Percentiles rank a stretch among this genome's conserved stretches.
phyloP scores from a whole-genome alignment of 1,140 invertebrate genomes.

The Lamellibrachia luymesi region DNA sequence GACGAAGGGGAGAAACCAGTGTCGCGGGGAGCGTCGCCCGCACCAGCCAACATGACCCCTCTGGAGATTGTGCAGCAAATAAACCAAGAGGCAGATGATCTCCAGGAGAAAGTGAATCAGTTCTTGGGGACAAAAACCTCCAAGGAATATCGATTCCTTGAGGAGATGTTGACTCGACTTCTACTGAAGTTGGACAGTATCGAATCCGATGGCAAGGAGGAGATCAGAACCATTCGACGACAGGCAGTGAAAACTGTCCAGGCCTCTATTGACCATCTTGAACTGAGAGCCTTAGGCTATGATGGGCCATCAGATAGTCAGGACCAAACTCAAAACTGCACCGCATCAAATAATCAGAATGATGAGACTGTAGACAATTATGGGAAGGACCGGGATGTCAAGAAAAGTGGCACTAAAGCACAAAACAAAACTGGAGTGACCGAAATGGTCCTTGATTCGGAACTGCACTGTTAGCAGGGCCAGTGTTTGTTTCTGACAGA shows the following conservation, averaged over 20 bases:
- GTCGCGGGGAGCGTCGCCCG: slow-evolving; percentile 27
- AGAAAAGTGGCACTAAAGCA: background rate
- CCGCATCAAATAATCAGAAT: background rate
- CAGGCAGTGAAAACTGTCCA: slow-evolving; percentile 86
- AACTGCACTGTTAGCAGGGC: slow-evolving; percentile 33
- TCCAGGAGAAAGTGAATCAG: slow-evolving; percentile 74
- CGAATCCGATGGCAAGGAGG: slow-evolving; percentile 85
- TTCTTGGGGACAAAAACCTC: slow-evolving; percentile 74
- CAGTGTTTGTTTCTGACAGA: background rate
- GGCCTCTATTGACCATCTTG: slow-evolving; percentile 77
- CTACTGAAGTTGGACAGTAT: slow-evolving; percentile 88
- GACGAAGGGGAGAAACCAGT: background rate
- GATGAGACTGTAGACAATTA: background rate
- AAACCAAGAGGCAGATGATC: slow-evolving; percentile 75
- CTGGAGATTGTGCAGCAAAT: slow-evolving; percentile 77
- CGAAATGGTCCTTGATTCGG: slow-evolving; percentile 41
- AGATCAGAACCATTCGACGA: slow-evolving; percentile 79
- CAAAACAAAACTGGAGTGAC: slow-evolving; percentile 31
- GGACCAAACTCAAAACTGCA: background rate
- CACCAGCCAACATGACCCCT: slow-evolving; percentile 63
- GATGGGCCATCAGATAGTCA: slow-evolving; percentile 23
- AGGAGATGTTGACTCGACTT: slow-evolving; percentile 92
- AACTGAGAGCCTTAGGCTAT: slow-evolving; percentile 63
- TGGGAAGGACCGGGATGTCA: background rate
- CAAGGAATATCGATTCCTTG: slow-evolving; percentile 83